Conservation (phyloP, 2,113 vertebrate species). For the Numida meleagris region DNA sequence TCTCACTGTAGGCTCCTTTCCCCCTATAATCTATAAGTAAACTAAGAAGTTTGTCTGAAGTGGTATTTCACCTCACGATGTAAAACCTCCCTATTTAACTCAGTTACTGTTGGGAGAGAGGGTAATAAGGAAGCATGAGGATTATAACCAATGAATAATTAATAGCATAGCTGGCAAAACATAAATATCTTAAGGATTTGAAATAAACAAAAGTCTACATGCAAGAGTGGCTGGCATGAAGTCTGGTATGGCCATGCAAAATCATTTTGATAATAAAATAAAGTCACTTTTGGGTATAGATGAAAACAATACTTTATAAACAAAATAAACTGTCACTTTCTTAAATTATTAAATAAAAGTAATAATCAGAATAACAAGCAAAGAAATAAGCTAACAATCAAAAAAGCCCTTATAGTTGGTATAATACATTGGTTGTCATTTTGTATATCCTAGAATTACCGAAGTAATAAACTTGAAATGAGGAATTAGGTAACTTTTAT, state of each 20-base stretch:
- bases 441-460: conserved; percentile 35
- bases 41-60: not conserved
- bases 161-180: not conserved
- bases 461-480: conserved; percentile 32
- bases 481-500: conserved; percentile 40
- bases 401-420: not conserved
- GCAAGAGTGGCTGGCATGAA: not conserved
- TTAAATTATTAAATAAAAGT: conserved; percentile 33
- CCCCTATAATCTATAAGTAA: not conserved
- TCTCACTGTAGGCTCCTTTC: not conserved
- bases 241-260: not conserved
- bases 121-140: not conserved
- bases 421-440: conserved; percentile 12
- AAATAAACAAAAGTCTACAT: not conserved
- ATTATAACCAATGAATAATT: conserved; percentile 23
- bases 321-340: not conserved
- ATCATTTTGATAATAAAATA: not conserved
- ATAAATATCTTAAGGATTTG: not conserved
- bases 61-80: not conserved
- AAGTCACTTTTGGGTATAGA: not conserved
- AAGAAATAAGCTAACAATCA: not conserved
- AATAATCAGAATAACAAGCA: not conserved
- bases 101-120: not conserved
- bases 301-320: not conserved
- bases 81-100: not conserved